A percentile compares a stretch with the other conserved stretches of the same genome.
phyloP scores from a whole-genome alignment of 2,797 vertebrate genomes.

The Tapirus indicus region DNA sequence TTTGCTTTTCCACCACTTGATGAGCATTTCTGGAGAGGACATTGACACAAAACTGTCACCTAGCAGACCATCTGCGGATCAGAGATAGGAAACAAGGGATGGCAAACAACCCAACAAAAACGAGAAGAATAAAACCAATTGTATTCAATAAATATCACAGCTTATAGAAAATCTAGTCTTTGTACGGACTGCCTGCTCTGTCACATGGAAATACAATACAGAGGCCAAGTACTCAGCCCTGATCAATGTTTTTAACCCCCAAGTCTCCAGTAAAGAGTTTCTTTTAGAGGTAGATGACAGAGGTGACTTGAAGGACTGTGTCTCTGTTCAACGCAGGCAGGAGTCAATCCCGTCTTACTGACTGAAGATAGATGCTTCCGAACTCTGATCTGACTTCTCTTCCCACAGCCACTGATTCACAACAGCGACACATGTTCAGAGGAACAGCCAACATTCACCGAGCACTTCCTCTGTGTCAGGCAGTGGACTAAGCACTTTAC shows the following conservation, averaged over 20 bases:
- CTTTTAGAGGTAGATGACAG: neutral
- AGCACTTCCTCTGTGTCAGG: neutral
- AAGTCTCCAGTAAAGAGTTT: neutral
- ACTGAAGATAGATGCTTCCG: neutral
- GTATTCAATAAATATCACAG: neutral
- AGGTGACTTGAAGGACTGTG: neutral
- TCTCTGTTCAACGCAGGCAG: neutral
- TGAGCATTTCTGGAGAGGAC: neutral
- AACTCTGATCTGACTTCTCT: neutral
- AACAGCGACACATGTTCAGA: neutral
- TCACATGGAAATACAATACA: neutral
- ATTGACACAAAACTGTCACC: neutral
- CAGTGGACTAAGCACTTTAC: rapidly evolving
- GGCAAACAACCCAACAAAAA: neutral
- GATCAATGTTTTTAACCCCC: neutral
- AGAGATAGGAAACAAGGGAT: neutral
- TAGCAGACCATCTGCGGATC: neutral
- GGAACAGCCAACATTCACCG: rapidly evolving
- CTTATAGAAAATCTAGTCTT: neutral
- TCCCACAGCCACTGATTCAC: neutral
- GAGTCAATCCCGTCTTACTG: neutral
- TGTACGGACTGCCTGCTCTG: neutral
- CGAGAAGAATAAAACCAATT: neutral
- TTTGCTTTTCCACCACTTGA: neutral
- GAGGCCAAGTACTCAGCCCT: neutral